phyloP scores from a whole-genome alignment of 2,888 invertebrate genomes.

The Apotomis betuletana region DNA sequence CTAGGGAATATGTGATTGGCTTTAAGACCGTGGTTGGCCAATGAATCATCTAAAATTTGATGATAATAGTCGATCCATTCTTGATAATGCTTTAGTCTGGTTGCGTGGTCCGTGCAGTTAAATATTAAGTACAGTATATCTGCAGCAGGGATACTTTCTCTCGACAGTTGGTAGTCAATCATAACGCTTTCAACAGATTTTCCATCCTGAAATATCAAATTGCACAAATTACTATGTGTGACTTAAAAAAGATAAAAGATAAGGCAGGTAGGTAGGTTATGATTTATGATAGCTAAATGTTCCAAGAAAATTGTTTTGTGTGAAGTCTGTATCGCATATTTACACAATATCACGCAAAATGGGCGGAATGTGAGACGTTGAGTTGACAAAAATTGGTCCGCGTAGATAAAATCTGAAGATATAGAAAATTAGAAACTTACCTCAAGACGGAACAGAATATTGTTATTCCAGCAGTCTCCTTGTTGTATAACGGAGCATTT shows the following conservation, averaged over 20 bases:
- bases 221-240: not conserved
- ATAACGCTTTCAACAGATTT: conserved; percentile 49
- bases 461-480: conserved; percentile 64
- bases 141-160: conserved; percentile 50
- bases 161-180: conserved; percentile 59
- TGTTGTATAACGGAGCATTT: conserved; percentile 57
- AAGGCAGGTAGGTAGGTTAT: too few relatives aligned
- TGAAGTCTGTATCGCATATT: too few relatives aligned
- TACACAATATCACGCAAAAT: too few relatives aligned
- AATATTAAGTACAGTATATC: conserved; percentile 58
- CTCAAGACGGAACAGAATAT: conserved; percentile 57
- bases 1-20: conserved; percentile 49
- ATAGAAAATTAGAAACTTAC: conserved; percentile 44
- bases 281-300: too few relatives aligned
- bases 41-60: conserved; percentile 47
- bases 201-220: conserved; percentile 51
- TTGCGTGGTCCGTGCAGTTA: conserved; percentile 56
- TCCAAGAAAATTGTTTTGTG: too few relatives aligned
- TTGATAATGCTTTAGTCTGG: conserved; percentile 49
- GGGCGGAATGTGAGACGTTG: too few relatives aligned
- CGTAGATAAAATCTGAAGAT: too few relatives aligned
- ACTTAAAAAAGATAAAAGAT: not conserved
- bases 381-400: too few relatives aligned
- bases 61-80: conserved; percentile 56
- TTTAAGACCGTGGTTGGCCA: conserved; percentile 50